phyloP scores from a whole-genome alignment of 1,140 invertebrate genomes.

The Lasioglossum baleicum region DNA sequence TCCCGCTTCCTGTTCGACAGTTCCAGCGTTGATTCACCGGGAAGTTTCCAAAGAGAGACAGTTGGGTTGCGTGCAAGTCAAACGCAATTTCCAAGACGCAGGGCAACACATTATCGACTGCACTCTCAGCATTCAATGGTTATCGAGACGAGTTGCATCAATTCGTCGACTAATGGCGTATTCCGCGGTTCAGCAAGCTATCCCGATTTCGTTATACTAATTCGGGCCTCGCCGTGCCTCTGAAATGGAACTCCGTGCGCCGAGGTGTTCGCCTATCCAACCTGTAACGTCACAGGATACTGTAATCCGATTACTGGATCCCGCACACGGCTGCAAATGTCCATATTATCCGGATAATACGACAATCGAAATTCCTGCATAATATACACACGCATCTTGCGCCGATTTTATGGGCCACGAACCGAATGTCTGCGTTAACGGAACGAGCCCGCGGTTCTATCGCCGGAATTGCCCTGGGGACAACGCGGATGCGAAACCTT shows the following conservation, averaged over 20 bases:
- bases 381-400: not conserved
- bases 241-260: slow-evolving; percentile 9
- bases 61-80: too few relatives aligned
- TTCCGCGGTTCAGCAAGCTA: too few relatives aligned
- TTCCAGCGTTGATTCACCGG: too few relatives aligned
- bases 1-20: too few relatives aligned
- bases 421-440: not conserved
- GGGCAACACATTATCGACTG: not conserved
- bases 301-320: slow-evolving; percentile 26
- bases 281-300: not conserved
- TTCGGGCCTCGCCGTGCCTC: too few relatives aligned
- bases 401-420: not conserved
- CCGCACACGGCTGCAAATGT: slow-evolving; percentile 12
- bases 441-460: not conserved
- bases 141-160: not conserved
- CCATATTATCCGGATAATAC: slow-evolving; percentile 25
- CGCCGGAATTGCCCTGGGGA: not conserved
- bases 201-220: too few relatives aligned
- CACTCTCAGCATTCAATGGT: not conserved
- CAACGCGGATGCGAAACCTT: not conserved
- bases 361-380: slow-evolving; percentile 4
- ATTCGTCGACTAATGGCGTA: not conserved
- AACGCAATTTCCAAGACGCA: not conserved
- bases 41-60: too few relatives aligned
- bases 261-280: not conserved